phyloP scores from a whole-genome alignment of 2,113 vertebrate species.

The Mola mola region DNA sequence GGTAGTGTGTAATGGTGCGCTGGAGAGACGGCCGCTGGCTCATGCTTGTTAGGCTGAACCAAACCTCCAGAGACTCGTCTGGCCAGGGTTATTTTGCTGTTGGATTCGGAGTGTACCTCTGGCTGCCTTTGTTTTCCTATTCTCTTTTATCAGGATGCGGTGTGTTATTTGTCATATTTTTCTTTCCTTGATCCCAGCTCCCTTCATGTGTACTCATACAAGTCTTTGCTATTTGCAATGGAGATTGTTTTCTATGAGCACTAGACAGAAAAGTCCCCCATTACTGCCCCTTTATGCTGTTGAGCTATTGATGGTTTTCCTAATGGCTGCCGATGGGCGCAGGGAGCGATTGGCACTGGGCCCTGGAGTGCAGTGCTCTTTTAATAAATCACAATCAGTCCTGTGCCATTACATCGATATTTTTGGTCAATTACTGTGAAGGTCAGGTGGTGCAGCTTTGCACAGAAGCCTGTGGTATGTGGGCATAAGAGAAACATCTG shows the following conservation, averaged over 20 bases:
- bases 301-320: slow-evolving; percentile 98
- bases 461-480: slow-evolving; percentile 86
- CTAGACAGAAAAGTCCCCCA: slow-evolving; percentile 86
- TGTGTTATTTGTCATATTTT: slow-evolving; percentile 47
- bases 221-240: slow-evolving; percentile 87
- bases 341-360: slow-evolving; percentile 94
- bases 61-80: slow-evolving; percentile 71
- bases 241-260: slow-evolving; percentile 85
- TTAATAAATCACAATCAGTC: slow-evolving; percentile 99
- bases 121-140: slow-evolving; percentile 55
- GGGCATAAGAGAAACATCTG: slow-evolving; percentile 96
- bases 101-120: slow-evolving; percentile 57
- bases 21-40: slow-evolving; percentile 65
- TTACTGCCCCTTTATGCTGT: slow-evolving; percentile 94
- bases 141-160: slow-evolving; percentile 28
- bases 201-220: slow-evolving; percentile 76
- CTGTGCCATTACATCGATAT: slow-evolving; percentile 99
- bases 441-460: slow-evolving; percentile 94
- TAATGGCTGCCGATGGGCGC: slow-evolving; percentile 97
- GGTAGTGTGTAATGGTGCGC: slow-evolving; percentile 72
- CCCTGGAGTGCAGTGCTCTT: slow-evolving; percentile 93
- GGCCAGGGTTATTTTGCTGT: slow-evolving; percentile 61
- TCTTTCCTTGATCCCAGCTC: slow-evolving; percentile 38
- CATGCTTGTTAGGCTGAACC: slow-evolving; percentile 72
- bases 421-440: slow-evolving; percentile 99